phyloP scores from a whole-genome alignment of 2,113 vertebrate genomes.

The Oreocharis arfaki region DNA sequence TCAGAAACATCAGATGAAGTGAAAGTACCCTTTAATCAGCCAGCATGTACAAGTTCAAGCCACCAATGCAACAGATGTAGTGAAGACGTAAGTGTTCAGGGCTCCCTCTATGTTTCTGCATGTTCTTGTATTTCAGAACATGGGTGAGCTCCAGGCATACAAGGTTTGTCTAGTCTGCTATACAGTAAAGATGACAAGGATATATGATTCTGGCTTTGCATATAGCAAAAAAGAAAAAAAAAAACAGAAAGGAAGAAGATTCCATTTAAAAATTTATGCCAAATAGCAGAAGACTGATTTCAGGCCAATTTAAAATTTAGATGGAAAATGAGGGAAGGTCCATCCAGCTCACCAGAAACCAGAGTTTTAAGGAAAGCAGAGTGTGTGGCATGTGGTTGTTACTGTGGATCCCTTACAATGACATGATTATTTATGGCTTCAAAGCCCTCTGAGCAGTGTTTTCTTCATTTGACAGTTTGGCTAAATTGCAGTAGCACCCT shows the following conservation, averaged over 20 bases:
- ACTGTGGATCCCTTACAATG: not conserved
- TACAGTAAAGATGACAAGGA: not conserved
- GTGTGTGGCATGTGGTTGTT: not conserved
- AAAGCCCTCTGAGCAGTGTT: not conserved
- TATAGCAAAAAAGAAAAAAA: not conserved
- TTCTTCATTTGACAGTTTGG: not conserved
- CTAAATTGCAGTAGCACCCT: not conserved
- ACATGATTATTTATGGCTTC: not conserved
- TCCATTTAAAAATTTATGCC: not conserved
- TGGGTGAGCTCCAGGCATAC: not conserved
- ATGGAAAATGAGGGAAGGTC: not conserved
- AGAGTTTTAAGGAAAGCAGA: not conserved
- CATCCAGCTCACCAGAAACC: not conserved
- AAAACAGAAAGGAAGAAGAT: not conserved
- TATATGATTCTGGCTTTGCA: not conserved
- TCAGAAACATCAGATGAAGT: not conserved
- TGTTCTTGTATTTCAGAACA: not conserved
- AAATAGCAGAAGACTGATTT: not conserved
- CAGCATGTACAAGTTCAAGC: not conserved
- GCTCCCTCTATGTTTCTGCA: not conserved
- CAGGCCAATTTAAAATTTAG: not conserved
- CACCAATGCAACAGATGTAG: not conserved
- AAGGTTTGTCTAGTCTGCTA: not conserved
- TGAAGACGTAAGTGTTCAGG: not conserved
- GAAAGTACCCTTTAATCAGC: not conserved